Conservation (phyloP, 1,140 invertebrate genomes). For the Drosophila trapezifrons region DNA sequence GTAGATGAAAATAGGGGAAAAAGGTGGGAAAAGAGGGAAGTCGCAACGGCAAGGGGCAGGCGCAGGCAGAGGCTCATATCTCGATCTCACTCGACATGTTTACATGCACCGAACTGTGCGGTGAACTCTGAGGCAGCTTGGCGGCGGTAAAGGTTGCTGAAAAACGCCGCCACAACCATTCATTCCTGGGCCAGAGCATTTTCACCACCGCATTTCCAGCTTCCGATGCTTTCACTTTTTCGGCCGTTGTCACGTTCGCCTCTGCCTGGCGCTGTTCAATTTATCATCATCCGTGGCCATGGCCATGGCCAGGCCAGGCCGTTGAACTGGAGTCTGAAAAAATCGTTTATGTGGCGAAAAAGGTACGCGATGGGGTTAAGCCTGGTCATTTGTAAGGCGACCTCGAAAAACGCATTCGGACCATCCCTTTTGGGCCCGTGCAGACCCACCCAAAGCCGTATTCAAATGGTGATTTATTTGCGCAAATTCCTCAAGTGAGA, state of each 20-base stretch:
- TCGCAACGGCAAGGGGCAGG: constrained; percentile 10
- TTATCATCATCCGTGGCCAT: constrained; percentile 75
- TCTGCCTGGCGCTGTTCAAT: constrained; percentile 68
- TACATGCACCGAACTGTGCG: constrained; percentile 57
- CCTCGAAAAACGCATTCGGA: constrained; percentile 4
- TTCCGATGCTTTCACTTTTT: constrained; percentile 78
- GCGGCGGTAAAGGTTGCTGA: constrained; percentile 38
- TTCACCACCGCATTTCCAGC: constrained; percentile 52
- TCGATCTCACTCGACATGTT: constrained; percentile 45
- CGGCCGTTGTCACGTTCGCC: constrained; percentile 73
- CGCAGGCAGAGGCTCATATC: constrained; percentile 17
- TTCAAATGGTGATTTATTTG: constrained; percentile 71
- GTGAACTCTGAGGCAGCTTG: constrained; percentile 48
- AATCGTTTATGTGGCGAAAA: constrained; percentile 25
- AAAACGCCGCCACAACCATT: constrained; percentile 21
- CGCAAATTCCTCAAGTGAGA: constrained; percentile 64
- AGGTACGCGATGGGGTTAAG: constrained; percentile 45
- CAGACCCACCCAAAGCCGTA: constrained; percentile 35
- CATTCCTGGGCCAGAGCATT: constrained; percentile 57
- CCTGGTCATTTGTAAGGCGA: constrained; percentile 60
- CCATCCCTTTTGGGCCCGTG: constrained; percentile 24
- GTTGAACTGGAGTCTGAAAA: constrained; percentile 49
- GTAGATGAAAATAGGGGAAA: constrained; percentile 1
- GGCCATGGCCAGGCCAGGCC: constrained; percentile 25
- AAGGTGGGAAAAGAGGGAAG: constrained; percentile 3